Evolutionary conservation across 2,888 invertebrate species (phyloP).

Genomic region (Oscheius sp.): DNA sequence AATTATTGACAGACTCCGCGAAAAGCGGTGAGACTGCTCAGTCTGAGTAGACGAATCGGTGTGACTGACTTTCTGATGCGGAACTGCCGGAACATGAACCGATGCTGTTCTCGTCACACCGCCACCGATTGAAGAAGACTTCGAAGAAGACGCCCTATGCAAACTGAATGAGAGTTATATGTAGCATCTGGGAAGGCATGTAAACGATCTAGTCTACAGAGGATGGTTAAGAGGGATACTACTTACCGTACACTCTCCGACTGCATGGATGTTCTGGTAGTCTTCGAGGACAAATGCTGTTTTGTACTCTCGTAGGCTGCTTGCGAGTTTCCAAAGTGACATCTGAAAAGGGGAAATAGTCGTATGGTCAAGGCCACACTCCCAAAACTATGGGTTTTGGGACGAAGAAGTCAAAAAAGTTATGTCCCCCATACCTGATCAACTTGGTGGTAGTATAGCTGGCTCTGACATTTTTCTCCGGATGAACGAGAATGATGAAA

Average conservation of each 20-base stretch:
- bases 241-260: slow-evolving; percentile 63
- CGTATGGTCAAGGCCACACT: too few relatives aligned
- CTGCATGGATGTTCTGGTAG: slow-evolving; percentile 68
- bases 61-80: slow-evolving; percentile 39
- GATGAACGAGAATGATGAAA: slow-evolving; percentile 83
- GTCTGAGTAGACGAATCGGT: slow-evolving; percentile 62
- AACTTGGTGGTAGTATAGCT: slow-evolving; percentile 83
- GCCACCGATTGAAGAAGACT: slow-evolving; percentile 44
- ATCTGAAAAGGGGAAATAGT: slow-evolving; percentile 42
- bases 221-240: neutral
- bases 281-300: slow-evolving; percentile 65
- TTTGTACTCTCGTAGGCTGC: slow-evolving; percentile 68
- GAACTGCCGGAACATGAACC: slow-evolving; percentile 55
- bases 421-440: slow-evolving; percentile 76
- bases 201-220: neutral
- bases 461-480: slow-evolving; percentile 83
- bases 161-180: slow-evolving; percentile 7
- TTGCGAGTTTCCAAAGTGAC: slow-evolving; percentile 70
- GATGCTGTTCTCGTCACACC: slow-evolving; percentile 61
- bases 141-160: slow-evolving; percentile 41
- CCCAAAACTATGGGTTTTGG: too few relatives aligned
- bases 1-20: slow-evolving; percentile 69
- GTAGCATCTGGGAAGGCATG: neutral
- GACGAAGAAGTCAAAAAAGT: too few relatives aligned
- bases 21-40: slow-evolving; percentile 55